Evolutionary conservation across 2,113 vertebrate genomes (phyloP).

Genomic region (Platycercus adscitus): DNA sequence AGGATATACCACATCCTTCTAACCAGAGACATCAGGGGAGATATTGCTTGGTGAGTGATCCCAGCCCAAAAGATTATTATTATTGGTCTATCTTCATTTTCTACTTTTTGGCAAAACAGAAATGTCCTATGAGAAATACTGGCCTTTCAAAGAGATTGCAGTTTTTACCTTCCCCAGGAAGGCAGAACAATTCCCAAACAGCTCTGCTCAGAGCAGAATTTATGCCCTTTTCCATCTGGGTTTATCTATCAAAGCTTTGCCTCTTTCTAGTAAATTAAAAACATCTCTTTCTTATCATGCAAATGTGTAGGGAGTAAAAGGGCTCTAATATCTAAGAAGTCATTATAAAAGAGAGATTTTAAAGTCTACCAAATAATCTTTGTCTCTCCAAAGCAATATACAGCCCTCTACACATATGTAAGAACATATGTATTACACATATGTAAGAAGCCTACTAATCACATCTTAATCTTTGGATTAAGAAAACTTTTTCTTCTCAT

Average conservation of each 20-base stretch:
- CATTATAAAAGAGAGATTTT: background rate
- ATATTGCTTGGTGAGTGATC: background rate
- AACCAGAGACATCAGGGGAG: background rate
- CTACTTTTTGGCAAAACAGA: background rate
- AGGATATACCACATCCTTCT: background rate
- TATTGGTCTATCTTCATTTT: background rate
- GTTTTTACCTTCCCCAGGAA: background rate
- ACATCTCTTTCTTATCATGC: background rate
- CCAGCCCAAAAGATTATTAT: background rate
- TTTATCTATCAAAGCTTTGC: background rate
- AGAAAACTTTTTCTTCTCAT: background rate
- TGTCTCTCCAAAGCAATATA: background rate
- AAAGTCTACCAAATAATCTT: background rate
- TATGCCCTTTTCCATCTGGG: background rate
- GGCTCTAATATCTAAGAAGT: background rate
- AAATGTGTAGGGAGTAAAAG: background rate
- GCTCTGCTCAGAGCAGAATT: background rate
- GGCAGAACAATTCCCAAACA: background rate
- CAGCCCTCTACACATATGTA: accelerated
- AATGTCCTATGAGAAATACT: background rate
- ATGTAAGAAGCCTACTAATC: background rate
- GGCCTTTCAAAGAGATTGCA: background rate
- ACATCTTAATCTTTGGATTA: background rate
- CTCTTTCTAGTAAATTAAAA: background rate
- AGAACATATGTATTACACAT: too few relatives aligned